phyloP scores from a whole-genome alignment of 2,797 vertebrate species.

The Spizella passerina region DNA sequence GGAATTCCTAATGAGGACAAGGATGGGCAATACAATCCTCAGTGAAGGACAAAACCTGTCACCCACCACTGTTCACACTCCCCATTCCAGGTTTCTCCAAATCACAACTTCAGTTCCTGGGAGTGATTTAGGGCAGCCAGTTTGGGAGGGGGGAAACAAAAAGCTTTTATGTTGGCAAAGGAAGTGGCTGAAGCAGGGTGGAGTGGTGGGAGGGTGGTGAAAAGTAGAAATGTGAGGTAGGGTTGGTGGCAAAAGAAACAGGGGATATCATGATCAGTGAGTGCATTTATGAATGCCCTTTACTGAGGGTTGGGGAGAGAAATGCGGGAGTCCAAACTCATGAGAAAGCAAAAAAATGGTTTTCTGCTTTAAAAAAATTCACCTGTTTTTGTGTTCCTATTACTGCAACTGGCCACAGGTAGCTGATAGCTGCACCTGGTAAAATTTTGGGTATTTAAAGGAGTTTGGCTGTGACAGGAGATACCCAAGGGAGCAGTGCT shows the following conservation, averaged over 20 bases:
- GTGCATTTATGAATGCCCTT: background rate
- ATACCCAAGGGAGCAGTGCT: fast-evolving
- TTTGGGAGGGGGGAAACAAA: fast-evolving
- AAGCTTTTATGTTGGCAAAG: background rate
- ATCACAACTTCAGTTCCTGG: background rate
- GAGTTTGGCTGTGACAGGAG: background rate
- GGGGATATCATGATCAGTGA: fast-evolving
- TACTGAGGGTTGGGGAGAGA: fast-evolving
- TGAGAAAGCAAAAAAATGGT: background rate
- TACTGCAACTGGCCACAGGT: fast-evolving
- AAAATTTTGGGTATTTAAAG: background rate
- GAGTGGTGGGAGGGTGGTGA: background rate
- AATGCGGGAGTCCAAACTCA: background rate
- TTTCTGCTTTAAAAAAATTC: background rate
- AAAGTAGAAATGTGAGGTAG: background rate
- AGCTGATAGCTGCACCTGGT: fast-evolving
- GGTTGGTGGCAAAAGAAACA: background rate
- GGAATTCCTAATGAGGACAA: background rate
- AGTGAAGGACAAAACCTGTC: background rate
- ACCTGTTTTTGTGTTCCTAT: background rate
- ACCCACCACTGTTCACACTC: fast-evolving
- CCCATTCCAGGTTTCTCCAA: background rate
- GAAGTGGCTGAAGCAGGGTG: background rate
- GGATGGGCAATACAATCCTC: background rate
- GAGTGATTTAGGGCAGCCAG: background rate